phyloP scores from a whole-genome alignment of 2,797 vertebrate genomes.

The Phrynocephalus vlangalii region DNA sequence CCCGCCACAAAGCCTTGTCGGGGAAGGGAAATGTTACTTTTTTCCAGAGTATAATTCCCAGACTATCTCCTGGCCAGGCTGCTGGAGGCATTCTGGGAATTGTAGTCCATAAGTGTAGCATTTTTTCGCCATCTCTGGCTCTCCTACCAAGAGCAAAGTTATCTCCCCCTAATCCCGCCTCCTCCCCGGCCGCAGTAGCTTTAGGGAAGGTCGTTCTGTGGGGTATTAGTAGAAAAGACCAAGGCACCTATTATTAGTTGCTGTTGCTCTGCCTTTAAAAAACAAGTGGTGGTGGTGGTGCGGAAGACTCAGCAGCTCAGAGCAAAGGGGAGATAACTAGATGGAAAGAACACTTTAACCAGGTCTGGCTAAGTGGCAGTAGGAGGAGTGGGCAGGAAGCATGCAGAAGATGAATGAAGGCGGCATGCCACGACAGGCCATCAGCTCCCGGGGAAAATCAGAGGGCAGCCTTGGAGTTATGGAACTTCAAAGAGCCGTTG shows the following conservation, averaged over 20 bases:
- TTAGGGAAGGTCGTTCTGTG: constrained; percentile 50
- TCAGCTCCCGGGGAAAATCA: constrained; percentile 33
- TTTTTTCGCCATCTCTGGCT: too few species aligned
- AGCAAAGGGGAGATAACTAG: constrained; percentile 31
- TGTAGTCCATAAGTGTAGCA: too few species aligned
- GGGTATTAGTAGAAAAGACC: constrained; percentile 66
- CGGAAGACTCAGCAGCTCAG: background rate
- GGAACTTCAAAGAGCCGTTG: constrained; percentile 50
- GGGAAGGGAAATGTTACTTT: too few species aligned
- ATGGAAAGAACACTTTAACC: constrained; percentile 37
- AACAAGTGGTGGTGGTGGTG: too few species aligned
- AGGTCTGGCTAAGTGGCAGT: constrained; percentile 43
- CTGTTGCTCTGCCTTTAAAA: constrained; percentile 30
- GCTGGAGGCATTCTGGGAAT: too few species aligned
- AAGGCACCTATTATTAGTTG: constrained; percentile 55
- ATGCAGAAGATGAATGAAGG: constrained; percentile 66
- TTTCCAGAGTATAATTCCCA: too few species aligned
- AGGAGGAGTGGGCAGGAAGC: constrained; percentile 57
- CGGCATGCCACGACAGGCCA: constrained; percentile 74
- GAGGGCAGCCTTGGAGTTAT: constrained; percentile 5
- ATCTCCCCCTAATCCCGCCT: background rate
- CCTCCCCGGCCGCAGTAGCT: constrained; percentile 42
- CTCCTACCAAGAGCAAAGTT: constrained; percentile 18
- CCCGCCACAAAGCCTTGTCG: background rate
- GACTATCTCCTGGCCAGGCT: too few species aligned